phyloP scores from a whole-genome alignment of 2,113 vertebrate genomes.

The Gasterosteus nipponicus region DNA sequence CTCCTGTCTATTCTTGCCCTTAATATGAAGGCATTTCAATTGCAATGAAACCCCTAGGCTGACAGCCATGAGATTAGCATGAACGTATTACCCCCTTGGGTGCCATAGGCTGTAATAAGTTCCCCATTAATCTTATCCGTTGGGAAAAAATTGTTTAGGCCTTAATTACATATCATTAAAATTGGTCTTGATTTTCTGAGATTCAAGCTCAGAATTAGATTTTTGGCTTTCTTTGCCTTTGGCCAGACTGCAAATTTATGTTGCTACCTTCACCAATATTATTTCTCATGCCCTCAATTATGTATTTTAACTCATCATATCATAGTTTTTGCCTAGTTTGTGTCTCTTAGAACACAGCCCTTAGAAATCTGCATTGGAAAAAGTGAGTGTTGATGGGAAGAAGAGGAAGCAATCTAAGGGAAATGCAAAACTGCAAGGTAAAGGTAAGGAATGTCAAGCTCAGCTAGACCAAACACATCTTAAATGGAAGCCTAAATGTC shows the following conservation, averaged over 20 bases:
- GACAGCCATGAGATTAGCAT: slow-evolving; percentile 83
- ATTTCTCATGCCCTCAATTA: slow-evolving; percentile 48
- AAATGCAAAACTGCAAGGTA: not conserved
- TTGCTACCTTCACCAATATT: slow-evolving; percentile 44
- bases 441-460: not conserved
- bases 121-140: slow-evolving; percentile 84
- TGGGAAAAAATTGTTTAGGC: slow-evolving; percentile 83
- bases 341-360: not conserved
- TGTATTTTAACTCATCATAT: slow-evolving; percentile 6
- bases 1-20: slow-evolving; percentile 74
- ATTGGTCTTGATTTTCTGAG: slow-evolving; percentile 79
- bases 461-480: slow-evolving; percentile 10
- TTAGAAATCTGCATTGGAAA: slow-evolving; percentile 21
- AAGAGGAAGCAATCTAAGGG: not conserved
- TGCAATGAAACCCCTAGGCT: slow-evolving; percentile 77
- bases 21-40: slow-evolving; percentile 81
- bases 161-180: slow-evolving; percentile 86
- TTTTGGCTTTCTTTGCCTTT: slow-evolving; percentile 61
- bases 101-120: slow-evolving; percentile 83
- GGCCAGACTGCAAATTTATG: slow-evolving; percentile 67
- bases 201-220: slow-evolving; percentile 77
- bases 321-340: slow-evolving; percentile 2
- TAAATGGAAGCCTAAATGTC: slow-evolving; percentile 12
- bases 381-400: slow-evolving; percentile 5
- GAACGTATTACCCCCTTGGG: slow-evolving; percentile 84